Percentiles rank a stretch among this genome's conserved stretches.
Evolutionary conservation across 2,888 invertebrate genomes (phyloP).

Genomic region (Boloria selene): DNA sequence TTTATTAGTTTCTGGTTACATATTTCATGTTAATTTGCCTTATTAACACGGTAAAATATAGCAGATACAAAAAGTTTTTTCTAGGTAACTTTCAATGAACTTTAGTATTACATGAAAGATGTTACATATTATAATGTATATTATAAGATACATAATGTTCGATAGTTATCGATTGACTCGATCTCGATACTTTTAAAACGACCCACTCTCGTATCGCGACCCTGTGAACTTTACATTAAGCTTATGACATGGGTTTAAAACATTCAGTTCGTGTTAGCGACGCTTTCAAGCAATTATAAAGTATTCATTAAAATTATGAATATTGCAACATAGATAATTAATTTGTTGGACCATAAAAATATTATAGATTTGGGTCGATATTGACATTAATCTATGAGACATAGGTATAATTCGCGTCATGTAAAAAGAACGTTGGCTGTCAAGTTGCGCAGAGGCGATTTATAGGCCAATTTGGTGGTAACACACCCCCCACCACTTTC

Average conservation of each 20-base stretch:
- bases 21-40: too few relatives aligned
- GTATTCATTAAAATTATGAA: background rate
- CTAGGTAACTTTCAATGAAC: too few relatives aligned
- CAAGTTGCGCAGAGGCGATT: too few relatives aligned
- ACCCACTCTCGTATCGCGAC: slow-evolving; percentile 47
- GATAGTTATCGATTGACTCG: slow-evolving; percentile 67
- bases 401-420: too few relatives aligned
- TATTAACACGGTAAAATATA: too few relatives aligned
- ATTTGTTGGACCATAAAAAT: background rate
- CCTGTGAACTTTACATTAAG: slow-evolving; percentile 45
- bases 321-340: background rate
- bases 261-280: slow-evolving; percentile 19
- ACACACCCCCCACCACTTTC: too few relatives aligned
- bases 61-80: too few relatives aligned
- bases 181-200: slow-evolving; percentile 57
- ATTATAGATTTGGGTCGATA: background rate
- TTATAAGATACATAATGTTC: slow-evolving; percentile 26
- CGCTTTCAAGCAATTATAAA: slow-evolving; percentile 21
- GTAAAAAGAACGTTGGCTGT: too few relatives aligned
- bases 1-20: too few relatives aligned
- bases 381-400: too few relatives aligned
- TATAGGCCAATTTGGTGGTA: too few relatives aligned
- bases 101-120: slow-evolving; percentile 22
- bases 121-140: background rate
- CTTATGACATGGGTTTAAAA: slow-evolving; percentile 26